Percentiles rank a stretch among this genome's conserved stretches.
Conservation (phyloP, 2,113 vertebrate species). For the Aegotheles bennettii region DNA sequence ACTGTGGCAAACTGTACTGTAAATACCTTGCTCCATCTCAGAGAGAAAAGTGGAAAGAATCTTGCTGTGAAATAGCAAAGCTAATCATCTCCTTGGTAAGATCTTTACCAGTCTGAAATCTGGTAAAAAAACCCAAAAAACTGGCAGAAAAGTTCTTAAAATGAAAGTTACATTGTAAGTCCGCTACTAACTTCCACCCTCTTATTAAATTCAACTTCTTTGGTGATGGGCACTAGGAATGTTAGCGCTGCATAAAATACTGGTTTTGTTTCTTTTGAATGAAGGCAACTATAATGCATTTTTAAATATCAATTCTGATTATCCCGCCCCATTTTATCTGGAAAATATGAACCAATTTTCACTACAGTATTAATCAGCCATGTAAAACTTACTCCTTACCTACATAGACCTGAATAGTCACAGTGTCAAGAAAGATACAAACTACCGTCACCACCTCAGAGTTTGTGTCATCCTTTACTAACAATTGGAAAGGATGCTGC, state of each 20-base stretch:
- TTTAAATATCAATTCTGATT: background rate
- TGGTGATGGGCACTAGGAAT: background rate
- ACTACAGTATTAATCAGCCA: background rate
- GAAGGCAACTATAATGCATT: background rate
- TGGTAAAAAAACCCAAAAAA: background rate
- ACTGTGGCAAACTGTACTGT: background rate
- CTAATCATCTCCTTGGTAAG: background rate
- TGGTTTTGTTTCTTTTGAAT: background rate
- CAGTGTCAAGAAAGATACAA: background rate
- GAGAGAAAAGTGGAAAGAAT: background rate
- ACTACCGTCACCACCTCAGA: background rate
- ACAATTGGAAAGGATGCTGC: background rate
- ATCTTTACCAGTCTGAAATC: background rate
- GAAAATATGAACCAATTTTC: background rate
- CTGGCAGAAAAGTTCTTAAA: background rate
- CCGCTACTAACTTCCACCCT: background rate
- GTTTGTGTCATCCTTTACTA: fast-evolving
- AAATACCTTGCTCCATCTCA: background rate
- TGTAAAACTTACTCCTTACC: background rate
- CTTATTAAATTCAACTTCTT: background rate
- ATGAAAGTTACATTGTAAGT: background rate
- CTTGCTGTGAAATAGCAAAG: background rate
- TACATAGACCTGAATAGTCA: fast-evolving
- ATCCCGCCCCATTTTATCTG: background rate
- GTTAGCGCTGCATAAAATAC: background rate